Base-by-base conservation (phyloP, 2,113 vertebrate genomes). In the Xiphorhynchus elegans region DNA sequence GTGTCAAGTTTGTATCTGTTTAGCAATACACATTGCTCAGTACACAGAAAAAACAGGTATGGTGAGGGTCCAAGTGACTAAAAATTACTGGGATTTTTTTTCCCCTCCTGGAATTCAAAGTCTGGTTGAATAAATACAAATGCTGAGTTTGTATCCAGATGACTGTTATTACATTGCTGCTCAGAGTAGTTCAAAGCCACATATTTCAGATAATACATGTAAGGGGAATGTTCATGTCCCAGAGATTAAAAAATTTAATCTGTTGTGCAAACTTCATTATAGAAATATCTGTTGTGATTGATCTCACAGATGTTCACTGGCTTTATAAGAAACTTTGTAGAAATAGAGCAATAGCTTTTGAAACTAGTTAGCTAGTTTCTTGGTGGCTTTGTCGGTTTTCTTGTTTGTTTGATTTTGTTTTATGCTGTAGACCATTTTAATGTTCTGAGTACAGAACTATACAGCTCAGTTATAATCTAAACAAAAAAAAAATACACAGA, bases 191-290 rank as follows among this genome's bases (percentile, higher is more conserved):
- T 49, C 44, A 87, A 29, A 0, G 2, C 18, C 9, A 39, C 16
- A 29, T 2, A n/a, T 74, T 81, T 87, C 29, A 80, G 15, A 3
- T 64, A 44, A 64, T 42, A 17, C 12, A 19, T 20, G 3, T 19
- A 44, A 85, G 17, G 9, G 6, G 15, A 62, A 31, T 31, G 2
- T 42, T 19, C 7, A 10, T 5, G 9, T 49, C 35, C 31, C 7
- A 67, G 25, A 66, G 14, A 74, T 74, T 66, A 69, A 25, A 74
- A 55, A 60, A 14, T 10, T 19, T 64, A 10, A 33, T 74, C 3
- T 2, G 4, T 66, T 17, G 1, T 24, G 44, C 31, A 52, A 66
- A 53, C 0, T 0, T 64, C 15, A 31, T 20, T 2, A 7, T 26
- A 25, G 11, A 73, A 56, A 25, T 3, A 3, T 3, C 8, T 49